phyloP scores from a whole-genome alignment of 2,113 vertebrate species.

The Pardalotus punctatus region DNA sequence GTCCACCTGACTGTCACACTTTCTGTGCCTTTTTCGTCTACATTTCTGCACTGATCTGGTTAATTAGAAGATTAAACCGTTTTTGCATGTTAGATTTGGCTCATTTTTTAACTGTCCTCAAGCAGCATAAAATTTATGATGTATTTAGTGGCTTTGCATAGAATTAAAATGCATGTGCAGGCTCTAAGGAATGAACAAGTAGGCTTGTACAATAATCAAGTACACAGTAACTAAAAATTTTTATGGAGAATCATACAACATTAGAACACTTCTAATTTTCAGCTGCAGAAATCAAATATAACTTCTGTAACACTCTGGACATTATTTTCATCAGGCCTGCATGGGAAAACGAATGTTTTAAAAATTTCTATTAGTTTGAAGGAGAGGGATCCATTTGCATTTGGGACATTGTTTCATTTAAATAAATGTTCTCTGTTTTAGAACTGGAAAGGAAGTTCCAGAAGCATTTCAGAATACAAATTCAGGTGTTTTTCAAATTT shows the following conservation, averaged over 20 bases:
- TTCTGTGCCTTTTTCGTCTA: neutral
- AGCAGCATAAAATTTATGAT: neutral
- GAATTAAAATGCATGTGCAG: neutral
- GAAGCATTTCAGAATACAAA: neutral
- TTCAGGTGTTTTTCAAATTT: neutral
- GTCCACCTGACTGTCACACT: neutral
- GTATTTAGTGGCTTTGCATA: neutral
- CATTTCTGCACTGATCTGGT: neutral
- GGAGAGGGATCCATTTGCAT: neutral
- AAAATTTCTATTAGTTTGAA: neutral
- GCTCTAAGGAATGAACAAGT: neutral
- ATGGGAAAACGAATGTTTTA: neutral
- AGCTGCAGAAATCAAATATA: neutral
- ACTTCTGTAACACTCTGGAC: neutral
- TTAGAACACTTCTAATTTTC: neutral
- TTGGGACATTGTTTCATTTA: neutral
- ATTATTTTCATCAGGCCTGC: neutral
- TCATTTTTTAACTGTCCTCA: neutral
- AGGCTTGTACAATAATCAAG: neutral
- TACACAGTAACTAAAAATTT: neutral
- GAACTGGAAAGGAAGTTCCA: neutral
- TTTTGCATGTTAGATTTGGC: neutral
- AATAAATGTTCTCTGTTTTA: neutral
- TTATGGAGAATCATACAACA: neutral
- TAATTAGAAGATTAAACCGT: neutral